phyloP scores from a whole-genome alignment of 2,888 invertebrate species.

The Sinodicranocentrus sp. region DNA sequence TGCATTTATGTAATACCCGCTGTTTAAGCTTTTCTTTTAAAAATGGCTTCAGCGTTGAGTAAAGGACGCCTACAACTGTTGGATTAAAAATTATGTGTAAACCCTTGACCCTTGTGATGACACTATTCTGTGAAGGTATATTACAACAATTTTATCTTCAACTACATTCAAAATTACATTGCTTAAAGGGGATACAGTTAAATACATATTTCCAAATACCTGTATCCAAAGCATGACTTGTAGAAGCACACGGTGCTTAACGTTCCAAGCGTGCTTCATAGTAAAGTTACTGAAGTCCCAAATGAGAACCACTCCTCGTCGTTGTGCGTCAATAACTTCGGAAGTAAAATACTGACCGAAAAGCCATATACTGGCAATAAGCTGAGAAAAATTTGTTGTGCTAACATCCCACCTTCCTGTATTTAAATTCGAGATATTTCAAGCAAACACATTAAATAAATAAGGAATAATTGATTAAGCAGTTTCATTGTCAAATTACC shows the following conservation, averaged over 20 bases:
- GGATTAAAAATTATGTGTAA: conserved; percentile 37
- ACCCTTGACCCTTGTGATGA: conserved; percentile 7
- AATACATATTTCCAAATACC: background rate
- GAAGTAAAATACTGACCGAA: background rate
- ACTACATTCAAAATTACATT: too few species aligned
- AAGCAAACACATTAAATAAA: conserved; percentile 14
- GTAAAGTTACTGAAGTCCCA: conserved; percentile 1
- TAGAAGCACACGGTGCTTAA: background rate
- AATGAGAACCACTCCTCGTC: background rate
- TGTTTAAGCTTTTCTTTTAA: conserved; percentile 65
- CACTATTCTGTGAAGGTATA: conserved; percentile 13
- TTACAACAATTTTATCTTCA: background rate
- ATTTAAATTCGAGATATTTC: too few species aligned
- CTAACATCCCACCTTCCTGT: too few species aligned
- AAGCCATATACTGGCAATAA: background rate
- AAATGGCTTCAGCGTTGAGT: conserved; percentile 57
- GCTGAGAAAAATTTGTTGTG: too few species aligned
- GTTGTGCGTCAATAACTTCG: background rate
- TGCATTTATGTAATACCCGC: conserved; percentile 35
- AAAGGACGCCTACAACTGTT: conserved; percentile 14
- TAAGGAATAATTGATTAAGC: conserved; percentile 19
- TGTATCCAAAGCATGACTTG: background rate
- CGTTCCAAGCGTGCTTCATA: background rate
- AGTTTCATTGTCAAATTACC: conserved; percentile 19
- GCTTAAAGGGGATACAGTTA: too few species aligned